Evolutionary conservation across 1,140 invertebrate species (phyloP), one percentile per base, ranked within the genome.

Genomic region (Eupristina koningsbergeri): DNA sequence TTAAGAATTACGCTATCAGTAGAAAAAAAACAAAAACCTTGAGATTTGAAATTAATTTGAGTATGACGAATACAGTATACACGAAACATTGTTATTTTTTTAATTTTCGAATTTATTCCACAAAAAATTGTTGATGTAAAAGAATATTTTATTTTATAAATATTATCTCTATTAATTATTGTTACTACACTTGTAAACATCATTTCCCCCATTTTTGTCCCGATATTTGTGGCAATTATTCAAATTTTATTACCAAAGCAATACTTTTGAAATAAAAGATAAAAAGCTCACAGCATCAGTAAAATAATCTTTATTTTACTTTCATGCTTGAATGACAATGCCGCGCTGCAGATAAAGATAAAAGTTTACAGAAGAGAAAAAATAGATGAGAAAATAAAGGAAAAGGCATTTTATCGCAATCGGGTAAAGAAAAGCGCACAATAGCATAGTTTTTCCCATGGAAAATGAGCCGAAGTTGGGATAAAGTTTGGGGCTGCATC

Each of bases 21-120:
- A n/a, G 13, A 34, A 8, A 36, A 64, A 64, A 45, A 78, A 29
- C 15, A 64, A 78, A 36, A 31, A 41, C 58, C 6, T 26, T n/a
- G 50, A 78, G 26, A 58, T 58, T 78, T 78, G 76, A 64, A 78
- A 45, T 78, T 63, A 78, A 78, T 78, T 63, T 63, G 58, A 19
- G 36, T 63, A 78, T 78, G 76, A 78, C 50, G 58, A 58, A 64
- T 15, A 36, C 58, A 41, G 53, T 15, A 15, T 6, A 9, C 36
- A 71, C 29, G 9, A n/a, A 41, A 22, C 29, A 22, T 36, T 22
- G 63, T 45, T n/a, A n/a, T n/a, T n/a, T 64, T 64, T 78, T 71
- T 71, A 26, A 17, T 11, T 29, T 7, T 63, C 58, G 26, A 58
- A 63, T 78, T 78, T 17, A 45, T 78, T 78, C 58, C 39, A 29